Conservation (phyloP, 2,113 vertebrate genomes). For the Pao palembangensis region DNA sequence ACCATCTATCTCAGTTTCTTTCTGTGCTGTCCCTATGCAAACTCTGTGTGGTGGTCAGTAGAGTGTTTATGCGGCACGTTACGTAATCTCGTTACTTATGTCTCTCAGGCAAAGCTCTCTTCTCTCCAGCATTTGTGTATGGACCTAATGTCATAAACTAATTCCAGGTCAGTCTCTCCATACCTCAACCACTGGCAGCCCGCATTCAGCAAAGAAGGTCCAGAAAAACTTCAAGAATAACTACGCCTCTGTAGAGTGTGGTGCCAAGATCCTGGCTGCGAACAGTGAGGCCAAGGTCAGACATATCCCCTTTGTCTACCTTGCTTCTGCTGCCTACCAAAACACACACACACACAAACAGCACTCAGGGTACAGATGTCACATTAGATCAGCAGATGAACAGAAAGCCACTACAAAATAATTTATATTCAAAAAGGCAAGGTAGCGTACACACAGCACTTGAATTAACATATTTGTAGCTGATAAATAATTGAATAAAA, state of each 20-base stretch:
- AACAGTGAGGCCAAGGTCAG: conserved; percentile 98
- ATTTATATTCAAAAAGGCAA: too few species aligned
- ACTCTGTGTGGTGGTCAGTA: conserved; percentile 23
- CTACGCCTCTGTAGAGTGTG: conserved; percentile 97
- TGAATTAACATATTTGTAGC: too few species aligned
- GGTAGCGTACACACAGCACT: too few species aligned
- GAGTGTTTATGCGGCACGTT: conserved; percentile 40
- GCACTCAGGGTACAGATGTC: too few species aligned
- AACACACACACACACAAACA: not conserved
- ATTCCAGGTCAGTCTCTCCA: conserved; percentile 89
- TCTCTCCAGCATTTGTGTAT: conserved; percentile 1
- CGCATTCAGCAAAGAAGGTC: conserved; percentile 88
- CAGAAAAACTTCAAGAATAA: conserved; percentile 98
- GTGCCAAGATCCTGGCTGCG: conserved; percentile 95
- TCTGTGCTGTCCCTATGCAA: conserved; percentile 2
- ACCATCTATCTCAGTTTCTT: not conserved
- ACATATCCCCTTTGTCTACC: not conserved
- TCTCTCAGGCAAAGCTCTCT: not conserved
- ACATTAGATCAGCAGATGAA: too few species aligned
- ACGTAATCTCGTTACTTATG: conserved; percentile 25
- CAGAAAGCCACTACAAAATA: too few species aligned
- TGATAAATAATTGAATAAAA: not conserved
- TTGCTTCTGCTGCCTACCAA: too few species aligned
- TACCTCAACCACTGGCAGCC: conserved; percentile 81
- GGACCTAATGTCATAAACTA: conserved; percentile 7